Base-by-base conservation (phyloP, 2,797 vertebrate species). In the Salarias fasciatus region DNA sequence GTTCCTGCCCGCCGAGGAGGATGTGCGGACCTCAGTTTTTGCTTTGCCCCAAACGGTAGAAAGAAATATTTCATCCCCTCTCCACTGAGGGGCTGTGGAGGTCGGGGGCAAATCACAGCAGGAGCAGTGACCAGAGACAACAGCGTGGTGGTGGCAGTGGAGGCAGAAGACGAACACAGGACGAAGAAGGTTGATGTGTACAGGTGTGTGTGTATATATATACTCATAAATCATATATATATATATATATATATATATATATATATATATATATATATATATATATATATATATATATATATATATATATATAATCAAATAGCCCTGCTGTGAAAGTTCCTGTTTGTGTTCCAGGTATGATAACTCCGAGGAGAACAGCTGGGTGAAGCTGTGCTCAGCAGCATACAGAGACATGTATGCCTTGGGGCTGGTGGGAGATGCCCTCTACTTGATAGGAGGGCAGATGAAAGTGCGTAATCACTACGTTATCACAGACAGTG, bases 321-420 rank as follows among this genome's bases (percentile, higher is more conserved):
- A 4, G 2, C 3, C 9, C 6, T 43, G 11, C 7, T 33, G 10
- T 75, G 9, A 60, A 24, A 18, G 54, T 42, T 1, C 7, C 8
- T 63, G 38, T 75, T 68, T 60, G 11, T 76, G 49, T 89, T 83
- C 9, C 83, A 97, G 95, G 82, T 96, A 95, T 54, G 91, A 91
- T 40, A 71, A 82, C 44, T 86, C 78, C 47, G 93, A 93, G 74
- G 93, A 91, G 55, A 92, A 80, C 72, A 93, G 89, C 72, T 96
- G 95, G 95, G 91, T 92, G 73, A 89, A 84, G 58, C 40, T 96
- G 40, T 95, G 95, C 80, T 90, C 83, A 3, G 63, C 93, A 5
- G 66, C 92, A 42, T 89, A 94, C 80, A 94, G 95, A 63, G 95
- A 96, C 75, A 94, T 96, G 72, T 95, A 94, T 0, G 94, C 94